Evolutionary conservation across 2,113 vertebrate species (phyloP), one percentile per base, ranked within the genome.

Genomic region (Vimba vimba): DNA sequence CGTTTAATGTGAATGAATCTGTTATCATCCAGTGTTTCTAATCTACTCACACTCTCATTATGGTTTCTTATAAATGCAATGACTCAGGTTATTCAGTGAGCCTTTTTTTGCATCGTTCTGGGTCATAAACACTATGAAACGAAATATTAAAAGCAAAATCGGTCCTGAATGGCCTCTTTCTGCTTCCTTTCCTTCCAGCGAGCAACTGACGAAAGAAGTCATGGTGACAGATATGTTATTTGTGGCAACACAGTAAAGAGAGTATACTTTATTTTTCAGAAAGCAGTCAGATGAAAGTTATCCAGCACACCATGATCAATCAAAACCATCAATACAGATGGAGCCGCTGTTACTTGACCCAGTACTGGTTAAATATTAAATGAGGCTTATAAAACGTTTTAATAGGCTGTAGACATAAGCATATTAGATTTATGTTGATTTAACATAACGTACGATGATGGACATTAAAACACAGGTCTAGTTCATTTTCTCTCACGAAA

Each of bases 41-140:
- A 27, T 77, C 60, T 75, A 0, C 62, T 57, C 55, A 57, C 55
- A 21, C 15, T 60, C 60, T 71, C 6, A 59, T 84, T 79, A 57
- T 52, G 39, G 75, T 84, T 83, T 69, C 81, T 62, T 19, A 64
- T 84, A 47, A 87, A 71, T 59, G 39, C 30, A 23, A 78, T 80
- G 82, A 84, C 13, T 86, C 77, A 27, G 45, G 27, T 9, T 57
- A n/a, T 64, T 59, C 3, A 74, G 7, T 57, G 55, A 57, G 19
- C 7, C 50, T 52, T 52, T 52, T 43, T 39, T 39, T 39, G 47
- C 47, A 15, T 45, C 17, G 57, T 43, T 43, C 43, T 9, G 43
- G 60, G 30, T 64, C 69, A 62, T 77, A n/a, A 39, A 12, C 74
- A 21, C 33, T 39, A 27, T 55, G 76, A 52, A 39, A 13, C 55